Percentiles rank a stretch among this genome's conserved stretches.
Conservation (phyloP, 2,888 invertebrate species). For the Acrobasis consociella region DNA sequence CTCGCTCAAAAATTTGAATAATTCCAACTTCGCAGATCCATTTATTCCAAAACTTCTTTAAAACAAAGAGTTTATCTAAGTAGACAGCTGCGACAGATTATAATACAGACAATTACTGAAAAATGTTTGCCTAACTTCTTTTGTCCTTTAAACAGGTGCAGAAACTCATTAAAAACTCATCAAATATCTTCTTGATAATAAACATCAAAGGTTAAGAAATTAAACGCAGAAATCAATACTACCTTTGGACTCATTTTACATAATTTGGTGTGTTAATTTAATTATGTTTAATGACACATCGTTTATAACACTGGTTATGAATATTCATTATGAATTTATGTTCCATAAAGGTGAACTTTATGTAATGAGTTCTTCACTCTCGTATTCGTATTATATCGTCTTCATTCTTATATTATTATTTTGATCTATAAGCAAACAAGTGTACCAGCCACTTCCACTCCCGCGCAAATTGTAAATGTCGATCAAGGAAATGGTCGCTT, state of each 20-base stretch:
- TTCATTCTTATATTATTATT: too few relatives aligned
- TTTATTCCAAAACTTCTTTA: neutral
- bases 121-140: neutral
- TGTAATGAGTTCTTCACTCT: too few relatives aligned
- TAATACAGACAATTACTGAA: neutral
- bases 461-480: too few relatives aligned
- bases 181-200: conserved; percentile 2
- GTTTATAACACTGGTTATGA: neutral
- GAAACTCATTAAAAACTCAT: conserved; percentile 8
- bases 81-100: neutral
- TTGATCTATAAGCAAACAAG: too few relatives aligned
- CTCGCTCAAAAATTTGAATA: neutral
- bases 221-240: neutral
- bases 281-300: neutral
- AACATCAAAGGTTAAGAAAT: conserved; percentile 1
- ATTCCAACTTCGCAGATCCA: neutral
- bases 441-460: too few relatives aligned
- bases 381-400: too few relatives aligned
- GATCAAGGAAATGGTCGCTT: too few relatives aligned
- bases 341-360: neutral
- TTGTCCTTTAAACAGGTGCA: neutral
- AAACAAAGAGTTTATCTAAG: conserved; percentile 1
- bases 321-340: conserved; percentile 2
- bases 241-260: conserved; percentile 2
- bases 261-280: neutral